Evolutionary conservation across 2,797 vertebrate species (phyloP), one percentile per base, ranked within the genome.

Genomic region (Graptemys geographica): DNA sequence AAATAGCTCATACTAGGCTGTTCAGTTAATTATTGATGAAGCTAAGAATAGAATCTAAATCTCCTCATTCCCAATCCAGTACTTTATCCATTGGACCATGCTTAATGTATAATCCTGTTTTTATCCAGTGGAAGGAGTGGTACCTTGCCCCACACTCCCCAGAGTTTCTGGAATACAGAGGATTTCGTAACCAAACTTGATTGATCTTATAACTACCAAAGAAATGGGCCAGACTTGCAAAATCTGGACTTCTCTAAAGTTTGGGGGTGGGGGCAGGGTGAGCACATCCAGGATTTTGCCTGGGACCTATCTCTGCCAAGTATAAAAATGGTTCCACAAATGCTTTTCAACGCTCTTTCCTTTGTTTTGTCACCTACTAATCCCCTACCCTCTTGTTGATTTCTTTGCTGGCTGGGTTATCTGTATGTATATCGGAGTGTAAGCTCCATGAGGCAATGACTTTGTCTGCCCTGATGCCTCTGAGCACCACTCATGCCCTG

Each of bases 31-130:
- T 74, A 12, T 65, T n/a, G 81, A n/a, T 53, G 56, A 15, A 13
- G 81, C 10, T 87, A 90, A 92, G 95, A 95, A 92, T 92, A 95
- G 95, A 94, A 53, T 10, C 11, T 90, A 86, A 92, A 90, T 90
- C 95, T 86, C n/a, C 93, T 96, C 91, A 90, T 95, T 94, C 84
- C 90, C 96, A 93, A 93, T 83, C 91, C 90, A 93, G 83, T 16
- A 81, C 59, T 15, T 95, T 83, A 37, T 81, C 92, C 79, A 76
- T 57, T 41, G 72, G 8, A 81, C 82, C 80, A 10, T 80, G 47
- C 72, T 72, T 65, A 10, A 23, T 86, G 62, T 5, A 18, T 87
- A 86, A 89, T 56, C 92, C 85, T 65, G 8, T 76, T 84, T 88
- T 86, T 56, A 31, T 84, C 65, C 86, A 2, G 11, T 27, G 65